Evolutionary conservation across 2,888 invertebrate species (phyloP), one percentile per base, ranked within the genome.

Genomic region (Caenorhabditis japonica): DNA sequence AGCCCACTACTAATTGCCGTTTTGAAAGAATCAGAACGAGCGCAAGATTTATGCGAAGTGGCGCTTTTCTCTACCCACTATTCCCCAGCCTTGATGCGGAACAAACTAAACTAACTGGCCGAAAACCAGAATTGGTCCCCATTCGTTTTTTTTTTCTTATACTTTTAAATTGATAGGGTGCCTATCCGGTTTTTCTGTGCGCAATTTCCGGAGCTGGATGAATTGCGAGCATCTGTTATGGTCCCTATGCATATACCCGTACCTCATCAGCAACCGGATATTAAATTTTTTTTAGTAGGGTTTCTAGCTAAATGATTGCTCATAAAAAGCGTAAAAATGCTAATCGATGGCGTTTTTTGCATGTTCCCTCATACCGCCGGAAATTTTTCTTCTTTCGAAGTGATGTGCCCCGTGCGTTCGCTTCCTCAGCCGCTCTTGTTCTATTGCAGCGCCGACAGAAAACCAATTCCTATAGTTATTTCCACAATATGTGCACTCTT

Each of bases 391-490:
- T 17, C 34, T 21, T 8, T 59, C 33, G 34, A 21, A 44, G n/a
- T 56, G 46, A 56, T 56, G 44, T 47, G 30, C 51, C 41, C 21
- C 34, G 27, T 12, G 39, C 49, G n/a, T 51, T 51, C 51, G 30
- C 52, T 62, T 21, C 23, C 19, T 33, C 25, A 15, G 25, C 27
- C 44, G 43, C 62, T 61, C 44, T 61, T 53, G 62, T 64, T 64
- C 53, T 64, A 55, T 64, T 36, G 56, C 49, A 7, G 27, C 53
- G 51, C 43, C 51, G 44, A 43, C 43, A 66, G 10, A 56, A 64
- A 66, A 66, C 66, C 66, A 56, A 66, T 66, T 66, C 66, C 56
- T 49, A 66, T 56, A 66, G 66, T 66, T 66, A 66, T 66, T 64
- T 64, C 53, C 56, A 56, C 64, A 64, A 55, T 55, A 66, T 66